These are phyloP conservation scores for Calcarius lapponicus DNA, from an alignment of 2,797 vertebrate species.

Conservation along the genomic window DNA sequence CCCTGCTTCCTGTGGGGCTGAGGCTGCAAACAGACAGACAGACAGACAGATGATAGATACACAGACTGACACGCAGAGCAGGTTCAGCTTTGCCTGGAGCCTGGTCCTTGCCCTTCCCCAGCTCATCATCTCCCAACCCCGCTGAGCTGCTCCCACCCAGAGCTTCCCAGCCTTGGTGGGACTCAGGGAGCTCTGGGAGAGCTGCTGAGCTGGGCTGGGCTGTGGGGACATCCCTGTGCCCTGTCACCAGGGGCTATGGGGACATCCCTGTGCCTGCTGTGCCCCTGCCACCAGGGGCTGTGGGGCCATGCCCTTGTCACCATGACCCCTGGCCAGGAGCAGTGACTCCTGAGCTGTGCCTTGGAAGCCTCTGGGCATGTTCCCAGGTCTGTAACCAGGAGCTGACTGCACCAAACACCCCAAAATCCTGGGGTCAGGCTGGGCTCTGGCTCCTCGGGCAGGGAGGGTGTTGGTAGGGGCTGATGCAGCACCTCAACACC, in stretches of 20 bases:
- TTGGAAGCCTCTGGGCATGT: not conserved
- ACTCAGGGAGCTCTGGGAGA: not conserved
- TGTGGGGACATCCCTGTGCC: not conserved
- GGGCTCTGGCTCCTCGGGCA: not conserved
- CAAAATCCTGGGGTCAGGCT: rapidly evolving
- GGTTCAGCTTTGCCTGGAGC: not conserved
- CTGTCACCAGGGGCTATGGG: not conserved
- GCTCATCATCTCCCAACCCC: not conserved
- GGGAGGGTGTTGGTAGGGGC: not conserved
- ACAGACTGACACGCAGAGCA: not conserved
- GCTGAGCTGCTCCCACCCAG: not conserved
- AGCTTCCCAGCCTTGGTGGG: not conserved
- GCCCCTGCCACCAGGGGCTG: not conserved
- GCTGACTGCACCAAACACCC: not conserved
- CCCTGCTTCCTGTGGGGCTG: not conserved
- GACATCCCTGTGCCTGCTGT: not conserved
- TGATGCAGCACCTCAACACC: not conserved
- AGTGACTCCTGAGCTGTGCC: not conserved
- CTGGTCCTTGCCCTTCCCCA: not conserved
- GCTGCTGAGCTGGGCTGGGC: not conserved
- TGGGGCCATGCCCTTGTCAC: not conserved
- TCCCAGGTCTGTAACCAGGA: not conserved
- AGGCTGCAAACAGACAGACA: not conserved
- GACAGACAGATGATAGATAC: not conserved
- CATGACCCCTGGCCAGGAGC: not conserved